Evolutionary conservation across 2,797 vertebrate species (phyloP).

Genomic region (Novumbra hubbsi): DNA sequence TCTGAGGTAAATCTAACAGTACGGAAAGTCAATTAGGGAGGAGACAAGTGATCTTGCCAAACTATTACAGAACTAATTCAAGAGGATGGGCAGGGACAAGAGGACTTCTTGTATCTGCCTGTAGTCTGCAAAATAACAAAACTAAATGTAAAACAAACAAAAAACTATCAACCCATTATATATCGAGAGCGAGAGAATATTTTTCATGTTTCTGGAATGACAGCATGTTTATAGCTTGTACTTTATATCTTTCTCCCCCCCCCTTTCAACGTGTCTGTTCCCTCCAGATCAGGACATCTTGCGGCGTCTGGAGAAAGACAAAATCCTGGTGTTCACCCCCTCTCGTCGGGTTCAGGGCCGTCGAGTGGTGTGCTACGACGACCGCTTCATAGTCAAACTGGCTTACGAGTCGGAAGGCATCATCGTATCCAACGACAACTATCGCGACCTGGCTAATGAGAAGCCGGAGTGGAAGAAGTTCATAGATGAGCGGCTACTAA

Average conservation of each 20-base stretch:
- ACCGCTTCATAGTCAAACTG: slow-evolving; percentile 96
- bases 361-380: slow-evolving; percentile 95
- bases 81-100: too few species aligned
- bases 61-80: too few species aligned
- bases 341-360: slow-evolving; percentile 94
- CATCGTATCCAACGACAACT: slow-evolving; percentile 98
- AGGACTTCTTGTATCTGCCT: too few species aligned
- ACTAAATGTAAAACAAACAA: too few species aligned
- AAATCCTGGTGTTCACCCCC: slow-evolving; percentile 95
- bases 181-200: not conserved
- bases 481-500: slow-evolving; percentile 93
- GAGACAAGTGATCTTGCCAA: too few species aligned
- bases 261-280: not conserved
- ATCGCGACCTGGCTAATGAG: slow-evolving; percentile 94
- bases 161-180: too few species aligned
- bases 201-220: too few species aligned
- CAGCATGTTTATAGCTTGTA: too few species aligned
- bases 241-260: not conserved
- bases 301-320: slow-evolving; percentile 90
- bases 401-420: slow-evolving; percentile 95
- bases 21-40: too few species aligned
- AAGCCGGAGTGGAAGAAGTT: slow-evolving; percentile 99
- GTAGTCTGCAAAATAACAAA: too few species aligned
- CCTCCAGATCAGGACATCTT: slow-evolving; percentile 91
- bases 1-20: too few species aligned